These are phyloP conservation scores for Eilema depressum DNA, from an alignment of 2,888 invertebrate genomes.

Conservation along the genomic window DNA sequence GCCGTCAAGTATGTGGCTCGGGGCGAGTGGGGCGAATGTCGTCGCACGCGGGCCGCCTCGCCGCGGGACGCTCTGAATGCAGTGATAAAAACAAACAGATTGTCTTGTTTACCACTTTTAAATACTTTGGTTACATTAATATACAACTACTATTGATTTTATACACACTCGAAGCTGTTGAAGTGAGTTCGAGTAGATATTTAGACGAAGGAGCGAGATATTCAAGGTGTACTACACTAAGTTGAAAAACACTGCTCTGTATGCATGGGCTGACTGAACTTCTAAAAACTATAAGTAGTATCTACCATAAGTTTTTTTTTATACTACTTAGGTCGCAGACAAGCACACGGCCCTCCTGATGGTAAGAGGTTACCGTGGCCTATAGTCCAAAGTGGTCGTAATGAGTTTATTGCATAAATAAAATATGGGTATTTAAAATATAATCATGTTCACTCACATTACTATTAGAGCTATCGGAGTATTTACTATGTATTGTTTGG, in stretches of 20 bases:
- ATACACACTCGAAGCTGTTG: constrained; percentile 13
- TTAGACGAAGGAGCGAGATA: neutral
- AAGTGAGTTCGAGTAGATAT: constrained; percentile 23
- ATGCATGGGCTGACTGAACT: neutral
- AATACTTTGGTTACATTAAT: constrained; percentile 48
- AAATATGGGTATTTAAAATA: too few species aligned
- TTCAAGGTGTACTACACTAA: neutral
- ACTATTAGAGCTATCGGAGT: too few species aligned
- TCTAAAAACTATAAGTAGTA: too few species aligned
- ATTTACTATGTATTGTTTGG: too few species aligned
- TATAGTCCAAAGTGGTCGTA: too few species aligned
- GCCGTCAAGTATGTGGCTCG: constrained; percentile 6
- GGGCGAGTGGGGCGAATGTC: constrained; percentile 12
- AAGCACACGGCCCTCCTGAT: too few species aligned
- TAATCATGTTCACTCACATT: too few species aligned
- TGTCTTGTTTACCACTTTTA: constrained; percentile 52
- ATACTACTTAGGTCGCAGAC: too few species aligned
- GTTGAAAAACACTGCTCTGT: neutral
- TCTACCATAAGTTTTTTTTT: too few species aligned
- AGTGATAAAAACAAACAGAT: constrained; percentile 51
- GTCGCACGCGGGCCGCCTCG: constrained; percentile 34
- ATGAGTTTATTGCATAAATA: too few species aligned
- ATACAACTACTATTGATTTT: constrained; percentile 33
- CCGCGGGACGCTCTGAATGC: constrained; percentile 44
- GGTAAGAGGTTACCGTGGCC: too few species aligned